These are phyloP conservation scores for Knipowitschia caucasica DNA, from an alignment of 2,797 vertebrate genomes.

Conservation along the genomic window DNA sequence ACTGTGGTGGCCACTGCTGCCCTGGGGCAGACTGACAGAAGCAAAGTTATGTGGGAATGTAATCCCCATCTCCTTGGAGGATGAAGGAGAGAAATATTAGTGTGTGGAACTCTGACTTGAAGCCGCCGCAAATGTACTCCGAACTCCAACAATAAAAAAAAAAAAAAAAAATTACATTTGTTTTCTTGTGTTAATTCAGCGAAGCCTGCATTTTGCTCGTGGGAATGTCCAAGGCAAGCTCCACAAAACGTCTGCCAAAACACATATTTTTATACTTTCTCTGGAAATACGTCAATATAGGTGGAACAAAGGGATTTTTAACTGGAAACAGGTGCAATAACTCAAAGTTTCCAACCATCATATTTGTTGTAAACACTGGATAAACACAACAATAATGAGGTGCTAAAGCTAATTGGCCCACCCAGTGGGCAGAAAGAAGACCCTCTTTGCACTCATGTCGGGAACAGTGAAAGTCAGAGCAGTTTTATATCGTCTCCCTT, in stretches of 20 bases:
- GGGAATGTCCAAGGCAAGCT: neutral
- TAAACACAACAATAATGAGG: neutral
- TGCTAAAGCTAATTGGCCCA: neutral
- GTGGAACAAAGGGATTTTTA: neutral
- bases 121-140: too few species aligned
- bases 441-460: neutral
- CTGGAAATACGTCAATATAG: neutral
- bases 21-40: too few species aligned
- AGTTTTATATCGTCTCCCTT: too few species aligned
- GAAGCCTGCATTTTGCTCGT: neutral
- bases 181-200: neutral
- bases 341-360: neutral
- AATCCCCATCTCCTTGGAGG: too few species aligned
- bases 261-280: neutral
- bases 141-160: too few species aligned
- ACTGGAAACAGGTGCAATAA: conserved; percentile 7
- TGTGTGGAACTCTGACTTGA: too few species aligned
- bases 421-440: neutral
- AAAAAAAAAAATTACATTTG: too few species aligned
- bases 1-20: too few species aligned
- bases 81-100: too few species aligned
- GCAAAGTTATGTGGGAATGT: too few species aligned
- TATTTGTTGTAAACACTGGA: conserved; percentile 3
- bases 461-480: neutral
- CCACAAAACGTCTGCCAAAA: neutral